Evolutionary conservation across 2,888 invertebrate genomes (phyloP).

Genomic region (Drosophila cracens): DNA sequence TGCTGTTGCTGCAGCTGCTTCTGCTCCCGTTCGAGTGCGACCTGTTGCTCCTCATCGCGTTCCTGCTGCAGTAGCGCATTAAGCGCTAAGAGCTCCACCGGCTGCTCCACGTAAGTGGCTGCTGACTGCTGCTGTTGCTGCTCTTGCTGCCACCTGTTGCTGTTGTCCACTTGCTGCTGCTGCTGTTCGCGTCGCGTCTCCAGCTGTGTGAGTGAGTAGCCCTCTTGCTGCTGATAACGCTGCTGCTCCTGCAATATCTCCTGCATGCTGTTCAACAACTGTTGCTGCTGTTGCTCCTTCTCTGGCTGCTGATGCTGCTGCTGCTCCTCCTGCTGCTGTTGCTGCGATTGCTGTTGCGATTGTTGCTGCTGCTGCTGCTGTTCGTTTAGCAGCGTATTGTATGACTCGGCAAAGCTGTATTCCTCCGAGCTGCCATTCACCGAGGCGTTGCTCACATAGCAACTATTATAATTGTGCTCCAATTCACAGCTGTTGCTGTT

Average conservation of each 20-base stretch:
- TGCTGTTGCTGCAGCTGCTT: constrained; percentile 57
- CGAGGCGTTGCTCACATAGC: constrained; percentile 38
- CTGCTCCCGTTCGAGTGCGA: constrained; percentile 70
- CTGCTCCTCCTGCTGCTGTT: constrained; percentile 35
- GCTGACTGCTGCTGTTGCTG: constrained; percentile 13
- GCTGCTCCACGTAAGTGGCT: constrained; percentile 36
- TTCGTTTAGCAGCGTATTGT: constrained; percentile 81
- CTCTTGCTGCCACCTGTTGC: constrained; percentile 34
- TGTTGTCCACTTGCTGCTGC: constrained; percentile 40
- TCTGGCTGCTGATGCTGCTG: constrained; percentile 75
- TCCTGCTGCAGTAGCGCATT: constrained; percentile 81
- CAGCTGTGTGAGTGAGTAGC: constrained; percentile 83
- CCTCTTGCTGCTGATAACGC: constrained; percentile 83
- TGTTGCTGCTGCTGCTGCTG: constrained; percentile 49
- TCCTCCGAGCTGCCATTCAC: constrained; percentile 48
- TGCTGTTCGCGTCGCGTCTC: constrained; percentile 81
- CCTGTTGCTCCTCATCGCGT: constrained; percentile 79
- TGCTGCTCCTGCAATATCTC: constrained; percentile 82
- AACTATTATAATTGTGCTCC: constrained; percentile 50
- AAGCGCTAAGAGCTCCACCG: constrained; percentile 70
- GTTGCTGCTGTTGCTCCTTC: constrained; percentile 74
- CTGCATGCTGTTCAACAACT: constrained; percentile 53
- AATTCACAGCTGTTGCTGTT: constrained; percentile 34
- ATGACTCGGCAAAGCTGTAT: constrained; percentile 84
- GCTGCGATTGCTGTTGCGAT: constrained; percentile 31